Conservation (phyloP, 2,888 invertebrate genomes). For the Drosophila parthenogenetica region DNA sequence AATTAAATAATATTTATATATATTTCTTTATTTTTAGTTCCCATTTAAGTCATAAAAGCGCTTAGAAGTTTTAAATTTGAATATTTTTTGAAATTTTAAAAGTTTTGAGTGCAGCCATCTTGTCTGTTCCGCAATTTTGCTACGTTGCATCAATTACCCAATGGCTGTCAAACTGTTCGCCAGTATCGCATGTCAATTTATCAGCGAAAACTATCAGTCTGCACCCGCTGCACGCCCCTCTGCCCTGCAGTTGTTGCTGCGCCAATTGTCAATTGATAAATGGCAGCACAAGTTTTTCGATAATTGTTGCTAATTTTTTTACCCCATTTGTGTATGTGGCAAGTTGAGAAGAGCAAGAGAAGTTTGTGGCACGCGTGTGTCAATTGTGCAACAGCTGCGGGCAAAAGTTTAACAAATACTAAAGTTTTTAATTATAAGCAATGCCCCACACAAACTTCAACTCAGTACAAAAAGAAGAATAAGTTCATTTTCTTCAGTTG, state of each 20-base stretch:
- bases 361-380: slow-evolving; percentile 50
- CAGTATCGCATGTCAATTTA: slow-evolving; percentile 25
- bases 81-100: not conserved
- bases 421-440: slow-evolving; percentile 80
- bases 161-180: slow-evolving; percentile 39
- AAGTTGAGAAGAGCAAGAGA: slow-evolving; percentile 9
- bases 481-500: slow-evolving; percentile 56
- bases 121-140: not conserved
- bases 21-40: not conserved
- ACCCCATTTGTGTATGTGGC: slow-evolving; percentile 18
- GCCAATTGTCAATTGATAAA: slow-evolving; percentile 52
- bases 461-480: not conserved
- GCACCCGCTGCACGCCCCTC: not conserved
- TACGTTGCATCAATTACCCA: slow-evolving; percentile 33
- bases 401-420: slow-evolving; percentile 78
- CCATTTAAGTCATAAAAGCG: not conserved
- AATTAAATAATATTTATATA: no score
- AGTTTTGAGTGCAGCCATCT: no score
- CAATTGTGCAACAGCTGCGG: slow-evolving; percentile 77
- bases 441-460: slow-evolving; percentile 24
- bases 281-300: slow-evolving; percentile 62
- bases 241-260: not conserved
- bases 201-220: slow-evolving; percentile 15
- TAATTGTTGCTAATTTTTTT: slow-evolving; percentile 67
- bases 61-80: no score